phyloP scores from a whole-genome alignment of 2,888 invertebrate genomes.

The Agrotis ipsilon region DNA sequence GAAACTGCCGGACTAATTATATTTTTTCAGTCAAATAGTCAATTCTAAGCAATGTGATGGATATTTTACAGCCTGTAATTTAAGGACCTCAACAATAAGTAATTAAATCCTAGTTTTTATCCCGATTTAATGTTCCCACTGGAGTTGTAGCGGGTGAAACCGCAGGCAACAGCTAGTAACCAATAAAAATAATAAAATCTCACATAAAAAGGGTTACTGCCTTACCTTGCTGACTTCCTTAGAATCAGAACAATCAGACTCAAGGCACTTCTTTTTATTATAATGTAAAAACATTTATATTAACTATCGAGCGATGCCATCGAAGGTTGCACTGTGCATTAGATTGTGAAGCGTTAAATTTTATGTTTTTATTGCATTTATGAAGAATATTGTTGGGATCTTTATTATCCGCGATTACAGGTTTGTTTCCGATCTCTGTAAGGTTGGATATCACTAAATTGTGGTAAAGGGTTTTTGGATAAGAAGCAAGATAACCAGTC shows the following conservation, averaged over 20 bases:
- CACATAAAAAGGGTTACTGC: slow-evolving; percentile 19
- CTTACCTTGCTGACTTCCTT: slow-evolving; percentile 47
- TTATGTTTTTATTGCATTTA: slow-evolving; percentile 32
- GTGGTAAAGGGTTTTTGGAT: too few relatives aligned
- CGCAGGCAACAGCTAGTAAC: too few relatives aligned
- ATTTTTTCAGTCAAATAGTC: too few relatives aligned
- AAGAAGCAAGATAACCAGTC: too few relatives aligned
- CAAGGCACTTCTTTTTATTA: slow-evolving; percentile 49
- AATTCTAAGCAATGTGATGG: not conserved
- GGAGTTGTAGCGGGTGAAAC: too few relatives aligned
- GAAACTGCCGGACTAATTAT: too few relatives aligned
- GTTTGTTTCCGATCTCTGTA: not conserved
- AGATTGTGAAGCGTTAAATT: slow-evolving; percentile 17
- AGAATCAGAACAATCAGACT: slow-evolving; percentile 26
- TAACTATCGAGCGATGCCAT: not conserved
- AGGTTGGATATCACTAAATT: not conserved
- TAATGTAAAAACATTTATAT: slow-evolving; percentile 21
- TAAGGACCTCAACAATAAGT: too few relatives aligned
- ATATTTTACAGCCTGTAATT: too few relatives aligned
- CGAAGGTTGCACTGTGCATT: slow-evolving; percentile 28
- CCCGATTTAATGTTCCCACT: too few relatives aligned
- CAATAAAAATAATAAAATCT: not conserved
- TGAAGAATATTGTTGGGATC: slow-evolving; percentile 7
- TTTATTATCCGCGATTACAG: slow-evolving; percentile 26
- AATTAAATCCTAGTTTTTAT: too few relatives aligned